Evolutionary conservation across 2,113 vertebrate species (phyloP).

Genomic region (Argyrosomus japonicus): DNA sequence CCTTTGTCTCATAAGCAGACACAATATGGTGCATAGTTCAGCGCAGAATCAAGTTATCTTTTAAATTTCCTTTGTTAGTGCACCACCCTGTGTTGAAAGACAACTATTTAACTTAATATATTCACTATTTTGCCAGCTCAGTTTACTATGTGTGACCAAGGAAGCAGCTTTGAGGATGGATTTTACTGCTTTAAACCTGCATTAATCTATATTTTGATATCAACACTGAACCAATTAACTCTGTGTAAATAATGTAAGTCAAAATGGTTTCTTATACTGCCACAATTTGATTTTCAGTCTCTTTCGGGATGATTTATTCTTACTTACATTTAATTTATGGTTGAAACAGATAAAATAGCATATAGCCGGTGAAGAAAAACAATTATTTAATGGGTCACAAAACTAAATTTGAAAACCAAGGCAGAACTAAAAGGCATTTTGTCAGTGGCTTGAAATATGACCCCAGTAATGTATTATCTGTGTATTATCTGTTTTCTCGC

Average conservation of each 20-base stretch:
- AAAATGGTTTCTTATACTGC: background rate
- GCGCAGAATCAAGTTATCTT: no score
- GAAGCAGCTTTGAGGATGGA: no score
- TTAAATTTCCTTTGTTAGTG: no score
- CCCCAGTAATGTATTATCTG: background rate
- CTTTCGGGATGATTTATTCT: background rate
- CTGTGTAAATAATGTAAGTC: background rate
- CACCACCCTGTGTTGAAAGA: no score
- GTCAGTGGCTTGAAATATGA: background rate
- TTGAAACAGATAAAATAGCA: background rate
- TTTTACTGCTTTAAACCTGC: no score
- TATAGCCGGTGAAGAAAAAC: background rate
- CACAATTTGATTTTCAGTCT: background rate
- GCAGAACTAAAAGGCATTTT: background rate
- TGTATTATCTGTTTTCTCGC: background rate
- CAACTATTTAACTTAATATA: no score
- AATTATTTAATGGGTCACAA: background rate
- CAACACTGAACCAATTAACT: background rate
- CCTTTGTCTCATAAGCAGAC: no score
- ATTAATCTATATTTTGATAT: no score
- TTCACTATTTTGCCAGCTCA: no score
- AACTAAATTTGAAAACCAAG: background rate
- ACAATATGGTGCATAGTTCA: no score
- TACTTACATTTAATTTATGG: background rate
- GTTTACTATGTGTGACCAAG: no score